phyloP scores from a whole-genome alignment of 1,140 invertebrate genomes.

The Chionoecetes opilio region DNA sequence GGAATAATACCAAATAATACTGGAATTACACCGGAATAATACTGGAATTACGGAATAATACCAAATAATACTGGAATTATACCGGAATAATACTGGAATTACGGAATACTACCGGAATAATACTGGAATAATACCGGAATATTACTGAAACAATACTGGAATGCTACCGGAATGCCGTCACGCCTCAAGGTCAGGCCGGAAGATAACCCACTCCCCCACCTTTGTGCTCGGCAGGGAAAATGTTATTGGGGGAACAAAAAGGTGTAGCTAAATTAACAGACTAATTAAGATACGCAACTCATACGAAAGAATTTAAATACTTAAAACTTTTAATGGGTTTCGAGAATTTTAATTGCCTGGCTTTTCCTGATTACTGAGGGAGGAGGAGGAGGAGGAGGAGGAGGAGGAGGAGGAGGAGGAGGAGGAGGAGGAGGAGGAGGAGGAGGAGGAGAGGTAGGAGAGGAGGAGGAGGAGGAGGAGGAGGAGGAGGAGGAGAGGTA shows the following conservation, averaged over 20 bases:
- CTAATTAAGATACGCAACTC: conserved; percentile 19
- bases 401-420: not conserved
- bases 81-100: too few species aligned
- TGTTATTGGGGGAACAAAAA: not conserved
- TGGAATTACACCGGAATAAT: not conserved
- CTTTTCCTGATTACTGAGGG: not conserved
- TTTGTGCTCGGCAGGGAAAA: not conserved
- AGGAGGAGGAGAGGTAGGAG: not conserved
- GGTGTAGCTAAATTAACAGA: conserved; percentile 6
- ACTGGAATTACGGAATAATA: not conserved
- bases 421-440: not conserved
- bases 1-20: not conserved
- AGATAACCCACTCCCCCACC: not conserved
- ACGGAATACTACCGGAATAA: not conserved
- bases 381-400: not conserved
- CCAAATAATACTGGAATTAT: too few species aligned
- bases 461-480: not conserved
- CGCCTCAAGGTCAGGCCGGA: too few species aligned
- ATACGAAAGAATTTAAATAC: conserved; percentile 10
- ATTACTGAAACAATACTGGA: not conserved
- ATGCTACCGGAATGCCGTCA: not conserved
- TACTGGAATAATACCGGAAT: not conserved
- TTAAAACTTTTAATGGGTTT: conserved; percentile 20
- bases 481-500: not conserved
- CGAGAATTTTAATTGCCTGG: conserved; percentile 9